Evolutionary conservation across 2,888 invertebrate species (phyloP).

Genomic region (Synanthedon formicaeformis): DNA sequence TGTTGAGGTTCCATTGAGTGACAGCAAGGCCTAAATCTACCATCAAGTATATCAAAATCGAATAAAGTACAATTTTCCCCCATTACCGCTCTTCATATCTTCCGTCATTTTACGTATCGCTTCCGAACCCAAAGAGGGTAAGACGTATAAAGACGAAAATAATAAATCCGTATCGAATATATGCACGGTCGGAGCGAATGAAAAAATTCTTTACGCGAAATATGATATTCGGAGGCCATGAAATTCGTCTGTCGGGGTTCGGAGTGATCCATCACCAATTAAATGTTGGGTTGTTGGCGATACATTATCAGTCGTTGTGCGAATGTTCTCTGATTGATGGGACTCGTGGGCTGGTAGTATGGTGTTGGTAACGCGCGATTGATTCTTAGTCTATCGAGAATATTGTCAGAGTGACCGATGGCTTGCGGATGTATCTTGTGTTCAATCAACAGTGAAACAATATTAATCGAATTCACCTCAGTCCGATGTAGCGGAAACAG

Average conservation of each 20-base stretch:
- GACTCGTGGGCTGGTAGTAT: slow-evolving; percentile 40
- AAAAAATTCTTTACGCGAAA: slow-evolving; percentile 34
- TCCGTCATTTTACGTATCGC: slow-evolving; percentile 68
- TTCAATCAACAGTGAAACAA: slow-evolving; percentile 23
- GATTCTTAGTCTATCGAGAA: slow-evolving; percentile 34
- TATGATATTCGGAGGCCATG: slow-evolving; percentile 36
- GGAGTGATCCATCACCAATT: slow-evolving; percentile 63
- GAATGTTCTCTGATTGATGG: slow-evolving; percentile 58
- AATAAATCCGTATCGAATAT: slow-evolving; percentile 64
- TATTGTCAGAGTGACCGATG: slow-evolving; percentile 50
- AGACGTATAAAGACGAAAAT: slow-evolving; percentile 59
- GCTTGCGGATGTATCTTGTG: slow-evolving; percentile 16
- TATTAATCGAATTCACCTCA: slow-evolving; percentile 11
- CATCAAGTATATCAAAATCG: slow-evolving; percentile 67
- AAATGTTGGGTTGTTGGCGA: slow-evolving; percentile 57
- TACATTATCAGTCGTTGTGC: slow-evolving; percentile 56
- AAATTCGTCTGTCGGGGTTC: slow-evolving; percentile 37
- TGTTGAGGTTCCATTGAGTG: slow-evolving; percentile 26
- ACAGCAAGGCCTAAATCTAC: slow-evolving; percentile 54
- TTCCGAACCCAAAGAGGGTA: slow-evolving; percentile 62
- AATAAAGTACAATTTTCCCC: slow-evolving; percentile 68
- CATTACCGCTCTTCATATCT: slow-evolving; percentile 66
- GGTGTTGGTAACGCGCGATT: slow-evolving; percentile 30
- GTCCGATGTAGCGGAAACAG: background rate
- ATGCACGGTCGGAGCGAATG: slow-evolving; percentile 52